Evolutionary conservation across 2,888 invertebrate genomes (phyloP), one percentile per base, ranked within the genome.

Genomic region (Petrophora chlorosata): DNA sequence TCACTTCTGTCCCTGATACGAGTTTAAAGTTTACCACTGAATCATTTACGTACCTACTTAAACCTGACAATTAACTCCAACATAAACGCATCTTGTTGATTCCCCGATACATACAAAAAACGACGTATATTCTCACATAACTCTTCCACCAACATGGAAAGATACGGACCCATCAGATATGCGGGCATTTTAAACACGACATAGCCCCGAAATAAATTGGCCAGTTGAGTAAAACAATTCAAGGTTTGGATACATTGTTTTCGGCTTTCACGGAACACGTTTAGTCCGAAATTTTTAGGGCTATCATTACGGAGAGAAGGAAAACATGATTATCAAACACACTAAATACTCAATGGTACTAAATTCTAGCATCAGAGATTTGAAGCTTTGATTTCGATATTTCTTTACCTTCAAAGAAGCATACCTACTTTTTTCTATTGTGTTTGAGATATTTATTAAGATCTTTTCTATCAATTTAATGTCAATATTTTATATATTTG

Each of bases 101-200:
- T 47, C 39, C 49, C 44, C 43, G 67, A 68, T 69, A 68, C 56
- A 61, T 58, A 66, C 61, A 63, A 73, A 70, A 71, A 62, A 65
- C 64, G 67, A 65, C 56, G 59, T 63, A 55, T 67, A 61, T 84
- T 85, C 86, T 76, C 85, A 87, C 83, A 83, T 82, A 82, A 85
- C 61, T 86, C 79, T 80, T 65, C 52, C 53, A 59, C 56, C 61
- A 72, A 74, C 73, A 63, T 59, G 57, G 67, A 54, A 63, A 72
- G 48, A 48, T 48, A 46, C 40, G 46, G 74, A 76, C 73, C 73
- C 65, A 76, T 79, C 77, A 72, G 82, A 83, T 82, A 82, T 68
- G 65, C 46, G 43, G 48, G 52, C 57, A 63, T 63, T 67, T 70
- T 73, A 67, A 72, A 71, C 61, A 70, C 65, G 66, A 65, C 66